These are phyloP conservation scores for Cheilosia vernalis DNA, from an alignment of 2,888 invertebrate genomes.

Conservation along the genomic window DNA sequence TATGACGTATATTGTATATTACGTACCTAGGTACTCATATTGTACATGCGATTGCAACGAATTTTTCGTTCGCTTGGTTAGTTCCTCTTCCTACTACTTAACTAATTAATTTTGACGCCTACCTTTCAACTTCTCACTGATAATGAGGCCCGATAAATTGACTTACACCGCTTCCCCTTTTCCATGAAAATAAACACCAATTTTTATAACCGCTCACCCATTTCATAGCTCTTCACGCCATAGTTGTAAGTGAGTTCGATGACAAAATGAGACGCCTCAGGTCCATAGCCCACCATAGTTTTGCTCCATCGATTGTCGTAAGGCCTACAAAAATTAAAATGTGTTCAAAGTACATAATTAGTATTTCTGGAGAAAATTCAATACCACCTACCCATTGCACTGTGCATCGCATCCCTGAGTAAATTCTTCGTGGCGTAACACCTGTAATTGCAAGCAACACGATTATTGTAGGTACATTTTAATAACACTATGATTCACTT, in stretches of 20 bases:
- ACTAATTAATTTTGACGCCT: too few relatives aligned
- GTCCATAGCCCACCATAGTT: conserved; percentile 99
- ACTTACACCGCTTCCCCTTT: too few relatives aligned
- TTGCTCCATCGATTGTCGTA: conserved; percentile 99
- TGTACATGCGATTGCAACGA: too few relatives aligned
- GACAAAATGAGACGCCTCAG: conserved; percentile 97
- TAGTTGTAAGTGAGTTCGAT: conserved; percentile 99
- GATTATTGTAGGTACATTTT: conserved; percentile 7
- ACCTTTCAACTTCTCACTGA: too few relatives aligned
- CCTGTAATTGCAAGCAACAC: conserved; percentile 84
- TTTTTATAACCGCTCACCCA: conserved; percentile 84
- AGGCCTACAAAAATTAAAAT: conserved; percentile 86
- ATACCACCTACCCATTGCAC: conserved; percentile 93
- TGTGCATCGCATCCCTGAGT: conserved; percentile 97
- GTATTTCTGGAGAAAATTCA: background rate
- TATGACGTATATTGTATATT: too few relatives aligned
- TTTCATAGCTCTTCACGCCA: conserved; percentile 92
- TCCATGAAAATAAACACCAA: background rate
- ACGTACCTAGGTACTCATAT: too few relatives aligned
- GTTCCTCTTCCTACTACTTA: too few relatives aligned
- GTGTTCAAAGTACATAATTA: background rate
- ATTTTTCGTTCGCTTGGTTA: too few relatives aligned
- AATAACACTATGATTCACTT: conserved; percentile 25
- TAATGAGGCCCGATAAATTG: too few relatives aligned
- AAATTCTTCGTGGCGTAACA: conserved; percentile 98